Evolutionary conservation across 2,113 vertebrate species (phyloP).

Genomic region (Eidolon helvum): DNA sequence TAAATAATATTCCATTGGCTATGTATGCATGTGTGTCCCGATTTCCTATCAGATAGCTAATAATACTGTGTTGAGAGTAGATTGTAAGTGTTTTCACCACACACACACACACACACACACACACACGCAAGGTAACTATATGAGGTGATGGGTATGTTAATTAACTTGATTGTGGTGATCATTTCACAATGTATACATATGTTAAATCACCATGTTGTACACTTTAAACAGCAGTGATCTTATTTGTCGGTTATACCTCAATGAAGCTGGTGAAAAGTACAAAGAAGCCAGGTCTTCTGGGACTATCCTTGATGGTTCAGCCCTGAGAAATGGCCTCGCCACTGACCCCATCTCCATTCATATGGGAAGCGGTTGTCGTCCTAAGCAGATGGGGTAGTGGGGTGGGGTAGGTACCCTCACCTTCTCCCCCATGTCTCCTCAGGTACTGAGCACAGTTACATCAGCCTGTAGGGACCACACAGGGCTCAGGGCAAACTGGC

Average conservation of each 20-base stretch:
- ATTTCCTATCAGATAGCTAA: neutral
- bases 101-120: too few species aligned
- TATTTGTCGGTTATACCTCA: neutral
- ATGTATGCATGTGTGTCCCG: neutral
- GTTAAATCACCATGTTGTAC: neutral
- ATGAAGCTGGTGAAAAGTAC: neutral
- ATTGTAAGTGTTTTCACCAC: neutral
- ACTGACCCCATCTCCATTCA: neutral
- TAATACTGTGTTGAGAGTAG: neutral
- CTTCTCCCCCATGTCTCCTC: neutral
- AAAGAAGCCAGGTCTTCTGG: neutral
- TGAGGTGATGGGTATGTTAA: neutral
- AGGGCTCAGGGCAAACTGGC: too few species aligned
- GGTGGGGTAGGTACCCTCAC: accelerated
- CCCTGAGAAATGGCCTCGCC: neutral
- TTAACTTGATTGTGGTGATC: neutral
- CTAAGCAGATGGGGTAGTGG: too few species aligned
- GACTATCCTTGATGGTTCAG: neutral
- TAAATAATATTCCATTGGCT: neutral
- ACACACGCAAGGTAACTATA: neutral
- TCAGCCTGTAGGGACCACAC: neutral
- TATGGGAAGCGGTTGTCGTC: neutral
- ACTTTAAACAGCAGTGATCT: neutral
- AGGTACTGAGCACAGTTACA: too few species aligned
- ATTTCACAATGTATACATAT: neutral